Evolutionary conservation across 1,140 invertebrate species (phyloP), one percentile per base, ranked within the genome.

Genomic region (Zaprionus tsacasi): DNA sequence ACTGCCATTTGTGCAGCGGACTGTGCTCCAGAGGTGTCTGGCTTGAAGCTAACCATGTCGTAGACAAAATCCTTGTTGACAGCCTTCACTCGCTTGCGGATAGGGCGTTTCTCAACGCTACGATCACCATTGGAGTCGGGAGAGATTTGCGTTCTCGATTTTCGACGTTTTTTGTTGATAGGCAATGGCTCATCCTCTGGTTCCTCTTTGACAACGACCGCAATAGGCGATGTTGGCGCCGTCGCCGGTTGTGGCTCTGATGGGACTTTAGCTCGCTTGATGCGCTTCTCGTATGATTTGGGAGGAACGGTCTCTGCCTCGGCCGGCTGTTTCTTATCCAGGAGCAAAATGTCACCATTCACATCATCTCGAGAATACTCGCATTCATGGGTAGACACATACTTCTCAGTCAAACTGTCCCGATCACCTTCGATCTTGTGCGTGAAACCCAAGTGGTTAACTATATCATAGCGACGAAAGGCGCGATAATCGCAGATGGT

Each of bases 1-100:
- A 77, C 61, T 7, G 66, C 66, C 6, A 30, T 15, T 0, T 54
- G 36, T n/a, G 54, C 36, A 12, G 54, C 33, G 10, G 64, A 11
- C 45, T 66, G 72, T 55, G 74, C 58, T 7, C 61, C 65, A 38
- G 77, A 40, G 4, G 58, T 30, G 65, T 89, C 85, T 0, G 71
- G 75, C 92, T 93, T 94, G 93, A 71, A 94, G 70, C 70, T 94
- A 78, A 93, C 94, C 93, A 95, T 87, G 91, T 95, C 95, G 82
- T 96, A 96, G 65, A 96, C 94, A 89, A 95, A 96, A 92, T 96
- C 95, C 76, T 95, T 94, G 81, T 95, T 94, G 65, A 95, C 93
- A 1, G 93, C 93, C 91, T 95, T 95, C 5, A 95, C 93, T 52
- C 94, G 94, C 83, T 95, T 95, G 36, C 95, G 93, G 10, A 94